Percentiles rank a stretch among this genome's conserved stretches.
Evolutionary conservation across 2,888 invertebrate genomes (phyloP).

Genomic region (Campoplex nolae): DNA sequence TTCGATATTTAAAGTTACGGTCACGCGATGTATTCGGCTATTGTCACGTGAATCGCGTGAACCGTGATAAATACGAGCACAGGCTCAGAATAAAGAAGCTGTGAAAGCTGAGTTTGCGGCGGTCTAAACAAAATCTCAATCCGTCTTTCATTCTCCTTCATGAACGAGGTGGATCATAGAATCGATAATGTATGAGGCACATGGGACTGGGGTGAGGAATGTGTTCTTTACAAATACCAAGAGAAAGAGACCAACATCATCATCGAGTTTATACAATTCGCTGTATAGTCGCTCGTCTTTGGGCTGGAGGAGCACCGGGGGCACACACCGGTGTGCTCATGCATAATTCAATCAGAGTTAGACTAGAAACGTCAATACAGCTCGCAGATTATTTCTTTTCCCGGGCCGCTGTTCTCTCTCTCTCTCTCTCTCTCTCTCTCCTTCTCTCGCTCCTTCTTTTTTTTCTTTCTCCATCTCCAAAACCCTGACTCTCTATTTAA

Average conservation of each 20-base stretch:
- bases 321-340: constrained; percentile 83
- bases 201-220: constrained; percentile 38
- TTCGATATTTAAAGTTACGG: neutral
- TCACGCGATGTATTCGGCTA: neutral
- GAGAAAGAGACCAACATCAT: constrained; percentile 16
- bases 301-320: neutral
- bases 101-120: neutral
- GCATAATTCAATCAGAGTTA: constrained; percentile 85
- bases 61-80: neutral
- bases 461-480: constrained; percentile 57
- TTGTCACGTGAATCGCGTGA: constrained; percentile 9
- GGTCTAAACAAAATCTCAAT: neutral
- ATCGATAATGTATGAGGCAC: constrained; percentile 70
- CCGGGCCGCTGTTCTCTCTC: constrained; percentile 80
- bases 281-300: constrained; percentile 15
- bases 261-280: constrained; percentile 28
- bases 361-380: constrained; percentile 85
- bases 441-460: too few species aligned
- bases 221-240: constrained; percentile 45
- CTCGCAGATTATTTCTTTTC: constrained; percentile 85
- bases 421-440: constrained; percentile 71
- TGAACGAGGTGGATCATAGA: constrained; percentile 62
- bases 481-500: constrained; percentile 66
- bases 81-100: neutral
- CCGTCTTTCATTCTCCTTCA: neutral